A percentile compares a stretch with the other conserved stretches of the same genome.
Evolutionary conservation across 2,797 vertebrate genomes (phyloP).

Genomic region (Gobio occitaniae): DNA sequence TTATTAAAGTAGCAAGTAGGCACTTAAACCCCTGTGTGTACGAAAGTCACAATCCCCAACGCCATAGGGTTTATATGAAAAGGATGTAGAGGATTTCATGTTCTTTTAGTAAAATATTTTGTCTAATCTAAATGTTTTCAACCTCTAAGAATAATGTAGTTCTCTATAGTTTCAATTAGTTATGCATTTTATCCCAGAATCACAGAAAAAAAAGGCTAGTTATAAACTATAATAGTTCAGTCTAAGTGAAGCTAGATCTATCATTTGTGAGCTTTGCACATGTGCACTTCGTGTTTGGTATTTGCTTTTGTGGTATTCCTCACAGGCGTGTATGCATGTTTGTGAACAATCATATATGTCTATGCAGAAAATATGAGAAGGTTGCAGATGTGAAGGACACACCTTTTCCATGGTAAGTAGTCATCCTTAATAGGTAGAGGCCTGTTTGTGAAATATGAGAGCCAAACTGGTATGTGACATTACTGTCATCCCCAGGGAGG

Average conservation of each 20-base stretch:
- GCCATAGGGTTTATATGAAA: neutral
- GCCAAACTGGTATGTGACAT: conserved; percentile 90
- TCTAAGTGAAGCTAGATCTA: neutral
- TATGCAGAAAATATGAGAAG: conserved; percentile 79
- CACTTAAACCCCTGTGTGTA: conserved; percentile 9
- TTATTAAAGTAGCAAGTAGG: conserved; percentile 23
- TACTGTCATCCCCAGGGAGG: conserved; percentile 92
- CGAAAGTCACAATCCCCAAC: neutral
- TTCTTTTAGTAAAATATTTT: neutral
- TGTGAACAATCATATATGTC: conserved; percentile 25
- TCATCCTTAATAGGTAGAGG: conserved; percentile 97
- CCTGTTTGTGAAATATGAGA: conserved; percentile 92
- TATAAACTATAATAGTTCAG: neutral
- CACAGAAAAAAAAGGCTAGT: neutral
- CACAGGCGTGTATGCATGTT: neutral
- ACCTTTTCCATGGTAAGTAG: conserved; percentile 92
- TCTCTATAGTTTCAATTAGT: neutral
- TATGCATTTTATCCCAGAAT: neutral
- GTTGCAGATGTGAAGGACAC: conserved; percentile 95
- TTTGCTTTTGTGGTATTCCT: conserved; percentile 34
- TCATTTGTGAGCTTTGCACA: neutral
- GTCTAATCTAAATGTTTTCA: neutral
- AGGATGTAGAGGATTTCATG: neutral
- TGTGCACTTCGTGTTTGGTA: conserved; percentile 8
- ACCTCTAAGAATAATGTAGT: neutral